Evolutionary conservation across 2,797 vertebrate genomes (phyloP), one percentile per base, ranked within the genome.

Genomic region (Myiotriccus ornatus): DNA sequence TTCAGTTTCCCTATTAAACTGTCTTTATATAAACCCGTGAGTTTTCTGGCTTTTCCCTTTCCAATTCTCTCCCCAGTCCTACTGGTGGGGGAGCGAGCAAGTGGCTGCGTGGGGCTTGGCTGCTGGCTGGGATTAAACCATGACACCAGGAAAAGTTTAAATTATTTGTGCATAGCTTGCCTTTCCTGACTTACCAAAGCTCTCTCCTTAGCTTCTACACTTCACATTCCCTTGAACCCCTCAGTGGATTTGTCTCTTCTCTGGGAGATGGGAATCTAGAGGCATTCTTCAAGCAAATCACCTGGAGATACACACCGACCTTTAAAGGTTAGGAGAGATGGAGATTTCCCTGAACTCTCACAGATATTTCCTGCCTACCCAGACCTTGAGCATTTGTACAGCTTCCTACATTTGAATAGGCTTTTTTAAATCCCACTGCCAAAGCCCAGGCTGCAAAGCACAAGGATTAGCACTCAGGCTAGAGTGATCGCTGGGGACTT

Each of bases 261-360:
- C 20, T 43, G 8, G 21, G 44, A 84, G 59, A 68, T 25, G 35
- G 47, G 23, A 70, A 79, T 53, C 76, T 46, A 30, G 6, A 89
- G 57, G 20, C 15, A 18, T 67, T 34, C 43, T 76, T 77, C 34
- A 59, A 67, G 27, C 30, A 69, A 88, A 69, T 60, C 53, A 74
- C 43, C 47, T 22, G 35, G 46, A 84, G 57, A 52, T 15, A 27
- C 65, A 73, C 65, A 28, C 11, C 87, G 35, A 91, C 69, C 28
- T 93, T 68, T 43, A 79, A 90, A 95, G 53, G 59, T 85, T 87
- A 94, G 20, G n/a, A 59, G n/a, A 81, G 41, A 82, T 15, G 39
- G 41, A 65, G 62, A 63, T 74, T 78, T 78, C 56, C 68, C 53
- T n/a, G 41, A 71, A 62, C n/a, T 64, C 37, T 0, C 41, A 14